Conservation (phyloP, 2,888 invertebrate genomes). For the Acleris sparsana region DNA sequence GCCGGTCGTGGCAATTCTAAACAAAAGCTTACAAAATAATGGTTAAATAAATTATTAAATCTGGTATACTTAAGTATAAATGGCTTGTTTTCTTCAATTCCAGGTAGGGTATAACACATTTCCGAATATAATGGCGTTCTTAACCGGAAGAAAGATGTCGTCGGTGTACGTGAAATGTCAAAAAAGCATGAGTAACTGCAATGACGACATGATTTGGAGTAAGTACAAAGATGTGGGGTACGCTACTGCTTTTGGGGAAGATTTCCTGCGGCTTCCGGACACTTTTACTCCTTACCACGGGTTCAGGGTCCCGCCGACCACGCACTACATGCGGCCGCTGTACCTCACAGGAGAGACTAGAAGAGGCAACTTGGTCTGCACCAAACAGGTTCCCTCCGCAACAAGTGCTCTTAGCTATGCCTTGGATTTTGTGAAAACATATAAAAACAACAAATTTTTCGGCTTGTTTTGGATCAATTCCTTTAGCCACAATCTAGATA, state of each 20-base stretch:
- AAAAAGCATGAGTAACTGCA: constrained; percentile 81
- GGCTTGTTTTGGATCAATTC: constrained; percentile 90
- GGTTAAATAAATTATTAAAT: too few species aligned
- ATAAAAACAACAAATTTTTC: constrained; percentile 85
- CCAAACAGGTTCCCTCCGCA: constrained; percentile 80
- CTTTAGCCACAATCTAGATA: constrained; percentile 87
- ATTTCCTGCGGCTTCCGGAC: constrained; percentile 85
- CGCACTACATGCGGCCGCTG: constrained; percentile 91
- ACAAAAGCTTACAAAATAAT: too few species aligned
- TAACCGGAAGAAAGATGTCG: constrained; percentile 86
- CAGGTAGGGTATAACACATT: constrained; percentile 93
- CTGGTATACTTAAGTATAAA: not conserved
- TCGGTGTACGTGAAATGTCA: constrained; percentile 75
- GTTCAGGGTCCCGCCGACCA: constrained; percentile 88
- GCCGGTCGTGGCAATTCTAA: too few species aligned
- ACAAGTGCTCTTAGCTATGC: constrained; percentile 87
- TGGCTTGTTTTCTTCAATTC: constrained; percentile 38
- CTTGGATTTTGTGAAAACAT: constrained; percentile 84
- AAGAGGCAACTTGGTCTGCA: constrained; percentile 67
- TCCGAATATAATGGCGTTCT: constrained; percentile 92
- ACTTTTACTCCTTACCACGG: constrained; percentile 85
- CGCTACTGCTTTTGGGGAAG: constrained; percentile 90
- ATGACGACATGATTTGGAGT: constrained; percentile 90
- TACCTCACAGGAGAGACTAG: constrained; percentile 84
- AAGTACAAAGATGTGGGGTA: constrained; percentile 87